Conservation (phyloP, 1,140 invertebrate species). For the Drosophila orena region DNA sequence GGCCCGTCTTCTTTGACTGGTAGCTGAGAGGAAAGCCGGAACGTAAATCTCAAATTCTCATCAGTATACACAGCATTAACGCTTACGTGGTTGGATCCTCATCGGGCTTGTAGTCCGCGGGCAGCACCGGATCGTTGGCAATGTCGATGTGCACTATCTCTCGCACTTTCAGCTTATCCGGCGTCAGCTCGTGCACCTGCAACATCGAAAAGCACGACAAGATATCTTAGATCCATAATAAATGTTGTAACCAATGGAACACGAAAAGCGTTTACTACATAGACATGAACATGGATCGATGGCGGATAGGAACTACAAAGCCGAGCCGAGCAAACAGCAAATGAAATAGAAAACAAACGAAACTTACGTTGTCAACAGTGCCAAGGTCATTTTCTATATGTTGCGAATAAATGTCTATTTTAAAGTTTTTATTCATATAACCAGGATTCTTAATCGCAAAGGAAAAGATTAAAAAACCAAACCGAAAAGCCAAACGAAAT, state of each 20-base stretch:
- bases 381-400: conserved; percentile 93
- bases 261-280: conserved; percentile 53
- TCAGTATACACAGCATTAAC: not conserved
- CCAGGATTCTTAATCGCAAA: conserved; percentile 93
- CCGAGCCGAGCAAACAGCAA: conserved; percentile 33
- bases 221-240: conserved; percentile 12
- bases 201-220: not conserved
- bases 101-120: conserved; percentile 93
- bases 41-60: not conserved
- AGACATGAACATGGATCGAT: conserved; percentile 43
- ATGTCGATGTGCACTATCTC: conserved; percentile 98
- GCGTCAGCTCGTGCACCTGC: conserved; percentile 94
- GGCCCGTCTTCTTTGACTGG: conserved; percentile 94
- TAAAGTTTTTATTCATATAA: conserved; percentile 99
- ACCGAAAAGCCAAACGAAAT: conserved; percentile 49
- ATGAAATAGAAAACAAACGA: conserved; percentile 31
- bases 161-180: conserved; percentile 94
- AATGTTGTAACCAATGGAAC: conserved; percentile 5
- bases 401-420: conserved; percentile 98
- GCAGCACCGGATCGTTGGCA: conserved; percentile 93
- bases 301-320: conserved; percentile 32
- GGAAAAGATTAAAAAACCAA: conserved; percentile 10
- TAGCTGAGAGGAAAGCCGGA: conserved; percentile 41
- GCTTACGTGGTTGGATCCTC: conserved; percentile 84
- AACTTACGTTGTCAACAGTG: conserved; percentile 93